Percentiles rank a stretch among this genome's conserved stretches.
Evolutionary conservation across 2,797 vertebrate species (phyloP).

Genomic region (Pteropus rufus): DNA sequence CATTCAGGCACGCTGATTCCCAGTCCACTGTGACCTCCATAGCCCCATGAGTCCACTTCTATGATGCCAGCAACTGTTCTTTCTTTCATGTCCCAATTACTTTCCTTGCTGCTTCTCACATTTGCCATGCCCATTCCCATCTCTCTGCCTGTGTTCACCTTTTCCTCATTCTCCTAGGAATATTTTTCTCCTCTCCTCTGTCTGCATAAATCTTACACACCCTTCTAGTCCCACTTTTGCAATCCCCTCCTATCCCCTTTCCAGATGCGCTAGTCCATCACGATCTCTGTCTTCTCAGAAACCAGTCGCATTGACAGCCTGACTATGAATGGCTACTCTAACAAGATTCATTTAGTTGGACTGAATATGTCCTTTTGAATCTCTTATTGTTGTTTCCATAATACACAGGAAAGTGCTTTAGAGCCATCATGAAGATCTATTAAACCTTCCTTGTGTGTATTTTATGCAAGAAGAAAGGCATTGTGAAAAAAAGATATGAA

Average conservation of each 20-base stretch:
- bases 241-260: background rate
- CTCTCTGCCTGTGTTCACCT: background rate
- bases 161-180: background rate
- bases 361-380: background rate
- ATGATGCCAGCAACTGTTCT: background rate
- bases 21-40: background rate
- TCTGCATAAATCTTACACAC: background rate
- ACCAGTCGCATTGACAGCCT: background rate
- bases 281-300: background rate
- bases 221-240: background rate
- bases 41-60: background rate
- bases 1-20: background rate
- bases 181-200: background rate
- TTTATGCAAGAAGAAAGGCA: background rate
- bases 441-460: background rate
- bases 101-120: background rate
- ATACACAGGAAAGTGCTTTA: background rate
- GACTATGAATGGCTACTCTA: background rate
- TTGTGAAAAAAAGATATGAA: background rate
- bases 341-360: background rate
- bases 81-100: background rate
- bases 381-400: background rate
- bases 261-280: background rate
- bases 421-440: background rate
- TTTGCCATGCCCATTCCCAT: background rate